Conservation (phyloP, 1,140 invertebrate genomes). For the Sycophaga agraensis region DNA sequence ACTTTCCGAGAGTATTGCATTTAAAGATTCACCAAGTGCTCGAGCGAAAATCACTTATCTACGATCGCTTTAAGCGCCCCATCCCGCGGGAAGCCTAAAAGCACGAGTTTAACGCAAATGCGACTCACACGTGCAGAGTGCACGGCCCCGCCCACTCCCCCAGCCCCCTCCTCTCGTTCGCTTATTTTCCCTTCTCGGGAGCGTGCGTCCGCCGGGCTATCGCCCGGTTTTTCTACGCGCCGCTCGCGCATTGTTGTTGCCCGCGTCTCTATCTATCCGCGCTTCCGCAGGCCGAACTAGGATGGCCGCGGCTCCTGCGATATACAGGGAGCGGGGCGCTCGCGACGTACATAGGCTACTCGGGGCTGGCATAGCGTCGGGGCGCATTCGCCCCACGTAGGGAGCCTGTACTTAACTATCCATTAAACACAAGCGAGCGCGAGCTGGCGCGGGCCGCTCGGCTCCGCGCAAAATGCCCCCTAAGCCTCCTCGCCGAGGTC, state of each 20-base stretch:
- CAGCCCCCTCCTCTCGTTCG: background rate
- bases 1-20: no score
- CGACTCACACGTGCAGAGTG: no score
- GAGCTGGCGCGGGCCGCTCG: no score
- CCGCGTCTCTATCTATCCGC: background rate
- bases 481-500: background rate
- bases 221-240: no score
- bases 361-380: conserved; percentile 31
- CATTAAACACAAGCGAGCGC: conserved; percentile 48
- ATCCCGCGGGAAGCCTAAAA: no score
- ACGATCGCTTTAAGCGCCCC: no score
- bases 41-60: no score
- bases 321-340: no score
- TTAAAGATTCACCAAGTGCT: no score
- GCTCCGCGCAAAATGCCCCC: conserved; percentile 7
- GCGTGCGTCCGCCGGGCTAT: background rate
- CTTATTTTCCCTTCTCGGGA: background rate
- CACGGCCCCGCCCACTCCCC: background rate
- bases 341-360: conserved; percentile 43
- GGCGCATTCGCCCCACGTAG: conserved; percentile 50
- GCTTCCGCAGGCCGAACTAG: no score
- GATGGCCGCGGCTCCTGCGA: no score
- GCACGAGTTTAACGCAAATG: no score
- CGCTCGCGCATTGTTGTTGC: background rate
- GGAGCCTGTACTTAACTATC: conserved; percentile 54